Evolutionary conservation across 2,797 vertebrate species (phyloP), one percentile per base, ranked within the genome.

Genomic region (Danio jaintianensis): DNA sequence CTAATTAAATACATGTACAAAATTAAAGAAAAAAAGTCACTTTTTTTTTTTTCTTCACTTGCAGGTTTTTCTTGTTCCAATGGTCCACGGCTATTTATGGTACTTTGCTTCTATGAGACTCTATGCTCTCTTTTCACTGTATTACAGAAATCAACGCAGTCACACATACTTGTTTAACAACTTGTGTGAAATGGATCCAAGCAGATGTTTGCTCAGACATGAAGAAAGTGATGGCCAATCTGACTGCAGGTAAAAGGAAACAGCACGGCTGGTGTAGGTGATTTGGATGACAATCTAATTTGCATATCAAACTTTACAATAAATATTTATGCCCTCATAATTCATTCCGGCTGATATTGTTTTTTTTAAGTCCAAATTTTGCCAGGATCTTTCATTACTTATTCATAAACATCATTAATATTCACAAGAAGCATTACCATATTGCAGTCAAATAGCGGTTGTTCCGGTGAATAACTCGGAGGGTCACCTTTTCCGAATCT

Each of bases 341-440:
- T 78, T 69, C 1, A 16, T 78, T 78, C 53, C 15, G 22, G 10
- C 42, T 68, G 42, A 58, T 68, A 67, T n/a, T 9, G 18, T n/a
- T 77, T 64, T 75, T 75, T 68, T 0, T 0, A 78, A 58, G 75
- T 78, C 22, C 52, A 38, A 15, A 22, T 73, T 45, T 58, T 73
- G 42, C 40, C 45, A 58, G 67, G 29, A 16, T 69, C n/a, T 50
- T 69, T 61, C 29, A 69, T 75, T 61, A 75, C 29, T 62, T 18
- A 72, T 43, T 62, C 18, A 78, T 69, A 69, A 72, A 79, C 10
- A 43, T 43, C 16, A 79, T 72, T 70, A 71, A 78, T 78, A 61
- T 81, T 61, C 59, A 38, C 38, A 47, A 61, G 4, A 70, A 18
- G 20, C 16, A 58, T 47, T 66, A 22, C 47, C 53, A 43, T 55